A percentile compares a stretch with the other conserved stretches of the same genome.
Evolutionary conservation across 2,113 vertebrate genomes (phyloP).

Genomic region (Microcebus murinus): DNA sequence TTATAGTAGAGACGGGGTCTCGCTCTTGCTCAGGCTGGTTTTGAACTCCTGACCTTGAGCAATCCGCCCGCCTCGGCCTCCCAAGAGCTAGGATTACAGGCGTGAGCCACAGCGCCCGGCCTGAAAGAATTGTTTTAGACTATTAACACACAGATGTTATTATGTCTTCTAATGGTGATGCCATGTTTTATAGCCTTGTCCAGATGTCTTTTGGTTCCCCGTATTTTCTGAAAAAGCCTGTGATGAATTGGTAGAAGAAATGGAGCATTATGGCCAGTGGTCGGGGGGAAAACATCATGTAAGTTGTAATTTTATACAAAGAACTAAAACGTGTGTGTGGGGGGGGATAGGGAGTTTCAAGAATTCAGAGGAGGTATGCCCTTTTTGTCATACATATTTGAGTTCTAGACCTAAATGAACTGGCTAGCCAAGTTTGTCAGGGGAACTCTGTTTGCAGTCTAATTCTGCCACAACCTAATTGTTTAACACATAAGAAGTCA

Average conservation of each 20-base stretch:
- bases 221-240: constrained; percentile 94
- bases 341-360: neutral
- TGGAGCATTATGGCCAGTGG: constrained; percentile 96
- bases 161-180: neutral
- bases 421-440: neutral
- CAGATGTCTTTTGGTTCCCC: constrained; percentile 99
- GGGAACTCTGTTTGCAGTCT: neutral
- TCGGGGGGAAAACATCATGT: constrained; percentile 96
- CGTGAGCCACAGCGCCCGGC: too few species aligned
- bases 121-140: neutral
- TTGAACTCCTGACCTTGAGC: too few species aligned
- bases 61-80: too few species aligned
- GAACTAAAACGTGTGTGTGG: neutral
- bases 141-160: neutral
- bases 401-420: neutral
- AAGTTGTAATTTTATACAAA: constrained; percentile 77
- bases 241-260: constrained; percentile 96
- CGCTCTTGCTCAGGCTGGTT: too few species aligned
- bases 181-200: constrained; percentile 90
- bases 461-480: neutral
- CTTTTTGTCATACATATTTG: neutral
- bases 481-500: neutral
- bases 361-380: neutral
- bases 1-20: too few species aligned
- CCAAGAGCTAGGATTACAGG: too few species aligned